Percentiles rank a stretch among this genome's conserved stretches.
Conservation (phyloP, 2,797 vertebrate genomes). For the Astyanax mexicanus region DNA sequence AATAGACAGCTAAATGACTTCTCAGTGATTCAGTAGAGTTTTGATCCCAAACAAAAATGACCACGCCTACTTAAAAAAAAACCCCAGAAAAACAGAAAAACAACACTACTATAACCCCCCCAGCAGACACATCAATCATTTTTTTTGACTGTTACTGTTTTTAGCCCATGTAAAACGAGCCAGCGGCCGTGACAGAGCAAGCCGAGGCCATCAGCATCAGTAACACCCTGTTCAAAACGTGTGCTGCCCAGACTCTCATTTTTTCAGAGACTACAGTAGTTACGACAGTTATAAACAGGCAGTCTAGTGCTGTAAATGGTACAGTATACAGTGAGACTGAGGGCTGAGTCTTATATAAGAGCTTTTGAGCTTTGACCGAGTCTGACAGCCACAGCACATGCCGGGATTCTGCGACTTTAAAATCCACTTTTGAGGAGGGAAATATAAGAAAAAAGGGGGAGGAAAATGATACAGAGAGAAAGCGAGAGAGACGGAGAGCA, state of each 20-base stretch:
- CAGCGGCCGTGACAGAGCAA: neutral
- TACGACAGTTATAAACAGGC: slow-evolving; percentile 66
- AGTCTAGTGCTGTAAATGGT: neutral
- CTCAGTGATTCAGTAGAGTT: too few relatives aligned
- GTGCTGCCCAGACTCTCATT: neutral
- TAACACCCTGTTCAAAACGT: neutral
- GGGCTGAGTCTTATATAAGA: slow-evolving; percentile 15
- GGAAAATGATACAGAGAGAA: slow-evolving; percentile 52
- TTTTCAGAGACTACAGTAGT: slow-evolving; percentile 3
- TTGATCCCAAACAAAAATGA: neutral
- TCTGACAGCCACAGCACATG: slow-evolving; percentile 3
- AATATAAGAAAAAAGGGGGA: slow-evolving; percentile 52
- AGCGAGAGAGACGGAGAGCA: slow-evolving; percentile 58
- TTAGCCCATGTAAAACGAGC: neutral
- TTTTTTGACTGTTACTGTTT: neutral
- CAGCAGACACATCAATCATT: neutral
- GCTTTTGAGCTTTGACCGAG: neutral
- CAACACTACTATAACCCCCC: too few relatives aligned
- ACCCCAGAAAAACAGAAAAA: too few relatives aligned
- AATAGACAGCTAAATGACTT: too few relatives aligned
- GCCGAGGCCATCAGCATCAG: neutral
- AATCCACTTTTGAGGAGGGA: slow-evolving; percentile 38
- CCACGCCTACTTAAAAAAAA: neutral
- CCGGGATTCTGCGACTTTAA: slow-evolving; percentile 2
- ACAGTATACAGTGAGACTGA: neutral